Evolutionary conservation across 2,797 vertebrate species (phyloP).

Genomic region (Odontamblyopus rebecca): DNA sequence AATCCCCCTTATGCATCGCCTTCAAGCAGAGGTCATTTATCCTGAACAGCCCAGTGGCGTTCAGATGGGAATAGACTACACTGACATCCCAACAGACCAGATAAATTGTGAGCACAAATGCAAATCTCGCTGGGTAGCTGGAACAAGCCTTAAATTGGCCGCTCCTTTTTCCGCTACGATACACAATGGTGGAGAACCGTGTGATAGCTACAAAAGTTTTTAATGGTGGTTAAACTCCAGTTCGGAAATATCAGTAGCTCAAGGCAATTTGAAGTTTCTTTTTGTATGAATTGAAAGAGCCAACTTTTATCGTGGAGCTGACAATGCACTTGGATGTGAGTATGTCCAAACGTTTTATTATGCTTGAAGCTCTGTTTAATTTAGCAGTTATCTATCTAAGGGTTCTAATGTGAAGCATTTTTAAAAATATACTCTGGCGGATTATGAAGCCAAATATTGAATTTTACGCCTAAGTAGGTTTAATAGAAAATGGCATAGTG

Average conservation of each 20-base stretch:
- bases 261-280: conserved; percentile 35
- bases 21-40: conserved; percentile 37
- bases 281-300: conserved; percentile 41
- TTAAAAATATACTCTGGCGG: background rate
- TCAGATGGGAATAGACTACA: conserved; percentile 55
- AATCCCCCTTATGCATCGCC: conserved; percentile 34
- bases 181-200: conserved; percentile 42
- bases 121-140: conserved; percentile 52
- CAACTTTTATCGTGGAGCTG: conserved; percentile 34
- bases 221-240: conserved; percentile 54
- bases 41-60: conserved; percentile 41
- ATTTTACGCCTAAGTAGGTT: too few relatives aligned
- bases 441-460: background rate
- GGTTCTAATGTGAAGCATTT: background rate
- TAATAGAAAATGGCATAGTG: background rate
- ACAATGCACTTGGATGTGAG: conserved; percentile 23
- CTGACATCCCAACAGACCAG: conserved; percentile 46
- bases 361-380: conserved; percentile 34
- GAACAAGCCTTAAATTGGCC: conserved; percentile 45
- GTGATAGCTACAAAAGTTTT: conserved; percentile 61
- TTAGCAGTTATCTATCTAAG: conserved; percentile 10
- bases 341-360: background rate
- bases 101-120: conserved; percentile 46
- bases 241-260: conserved; percentile 48
- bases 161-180: conserved; percentile 35